Base-by-base conservation (phyloP, 92 coral and sea anemone species). In the Parazoanthus atlanticus region DNA sequence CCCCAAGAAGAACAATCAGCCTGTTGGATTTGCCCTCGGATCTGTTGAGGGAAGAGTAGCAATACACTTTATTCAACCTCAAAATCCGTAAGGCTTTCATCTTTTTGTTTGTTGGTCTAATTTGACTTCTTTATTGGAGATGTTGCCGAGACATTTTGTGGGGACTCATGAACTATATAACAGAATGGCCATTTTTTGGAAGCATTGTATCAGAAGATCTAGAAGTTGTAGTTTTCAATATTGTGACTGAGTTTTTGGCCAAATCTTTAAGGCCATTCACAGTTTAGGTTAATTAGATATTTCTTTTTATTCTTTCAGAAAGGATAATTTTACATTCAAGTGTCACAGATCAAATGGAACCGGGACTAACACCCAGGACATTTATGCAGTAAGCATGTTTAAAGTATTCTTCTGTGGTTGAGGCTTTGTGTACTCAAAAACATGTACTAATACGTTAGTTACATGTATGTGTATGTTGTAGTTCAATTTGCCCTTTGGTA, bases 21-120 rank as follows among this genome's bases (percentile, higher is more conserved):
- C 99, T 3, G 98, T 94, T 47, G 99, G 99, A 43, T 95, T 97
- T 93, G 99, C 99, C 10, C 90, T 97, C 32, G 99, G 99, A 26
- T 97, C 99, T 23, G 99, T 97, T 28, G 99, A 97, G 74, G 99
- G 99, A 82, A 90, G 99, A 90, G 99, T 97, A 15, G 99, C 99
- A 1, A 95, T 97, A 80, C 97, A 97, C 36, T 97, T 90, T 71
- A 97, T 97, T 76, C 95, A 95, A 58, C 99, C 99, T 74, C 94
- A 89, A 78, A 95, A 92, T 73, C 97, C 99, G 99, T 97, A 93
- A 95, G 99, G 80, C 73, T 29, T 41, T 58, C 46, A 6, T 74
- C 31, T 21, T 26, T 36, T 6, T 3, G 33, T 0, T 32, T 31
- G 6, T 29, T 10, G 23, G 36, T 13, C 32, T 38, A 15, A 16